Evolutionary conservation across 1,140 invertebrate genomes (phyloP).

Genomic region (Anagrus nilaparvatae): DNA sequence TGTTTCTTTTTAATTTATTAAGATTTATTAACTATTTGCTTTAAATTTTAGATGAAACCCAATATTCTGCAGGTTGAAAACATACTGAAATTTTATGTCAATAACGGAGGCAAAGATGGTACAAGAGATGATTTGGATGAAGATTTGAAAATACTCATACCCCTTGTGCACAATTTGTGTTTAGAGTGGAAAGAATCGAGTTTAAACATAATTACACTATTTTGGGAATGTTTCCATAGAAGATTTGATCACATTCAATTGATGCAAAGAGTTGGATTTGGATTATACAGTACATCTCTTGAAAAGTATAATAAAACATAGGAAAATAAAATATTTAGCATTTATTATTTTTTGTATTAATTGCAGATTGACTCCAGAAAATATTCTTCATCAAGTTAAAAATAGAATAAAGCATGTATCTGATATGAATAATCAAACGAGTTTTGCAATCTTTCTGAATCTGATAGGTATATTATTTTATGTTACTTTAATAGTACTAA

Average conservation of each 20-base stretch:
- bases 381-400: constrained; percentile 37
- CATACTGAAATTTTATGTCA: constrained; percentile 33
- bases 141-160: constrained; percentile 35
- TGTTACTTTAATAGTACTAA: not conserved
- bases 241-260: constrained; percentile 39
- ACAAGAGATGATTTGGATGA: constrained; percentile 35
- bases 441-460: constrained; percentile 39
- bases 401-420: constrained; percentile 24
- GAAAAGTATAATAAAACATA: constrained; percentile 30
- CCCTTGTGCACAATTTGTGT: constrained; percentile 30
- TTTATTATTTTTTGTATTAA: not conserved
- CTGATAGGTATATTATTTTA: constrained; percentile 31
- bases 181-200: constrained; percentile 37
- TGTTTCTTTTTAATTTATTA: constrained; percentile 10
- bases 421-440: constrained; percentile 34
- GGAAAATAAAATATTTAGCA: not conserved
- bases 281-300: no score
- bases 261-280: no score
- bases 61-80: constrained; percentile 34
- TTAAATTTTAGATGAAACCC: constrained; percentile 20
- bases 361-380: constrained; percentile 32
- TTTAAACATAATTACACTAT: constrained; percentile 31
- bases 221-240: constrained; percentile 43
- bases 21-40: constrained; percentile 14
- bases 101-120: constrained; percentile 30